phyloP scores from a whole-genome alignment of 2,888 invertebrate genomes.

The Sesamia inferens region DNA sequence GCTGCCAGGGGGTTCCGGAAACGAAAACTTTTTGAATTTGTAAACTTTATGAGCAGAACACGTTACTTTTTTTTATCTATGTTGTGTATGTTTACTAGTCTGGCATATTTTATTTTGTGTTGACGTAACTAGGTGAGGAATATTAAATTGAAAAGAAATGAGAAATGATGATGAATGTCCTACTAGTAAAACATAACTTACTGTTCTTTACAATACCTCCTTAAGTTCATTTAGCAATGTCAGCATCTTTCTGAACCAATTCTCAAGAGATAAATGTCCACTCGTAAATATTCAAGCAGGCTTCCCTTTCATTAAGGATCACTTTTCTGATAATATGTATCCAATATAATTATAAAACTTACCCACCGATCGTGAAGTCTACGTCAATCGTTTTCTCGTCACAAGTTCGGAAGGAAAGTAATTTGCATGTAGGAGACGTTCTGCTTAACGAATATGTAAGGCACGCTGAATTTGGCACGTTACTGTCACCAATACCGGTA shows the following conservation, averaged over 20 bases:
- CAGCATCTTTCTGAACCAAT: slow-evolving; percentile 10
- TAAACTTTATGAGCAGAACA: slow-evolving; percentile 12
- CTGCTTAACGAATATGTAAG: slow-evolving; percentile 42
- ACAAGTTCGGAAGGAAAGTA: slow-evolving; percentile 17
- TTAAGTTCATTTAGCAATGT: not conserved
- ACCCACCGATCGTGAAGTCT: not conserved
- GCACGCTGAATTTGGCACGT: slow-evolving; percentile 27
- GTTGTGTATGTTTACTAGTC: not conserved
- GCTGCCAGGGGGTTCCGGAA: slow-evolving; percentile 5
- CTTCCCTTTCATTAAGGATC: not conserved
- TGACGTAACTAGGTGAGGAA: not conserved
- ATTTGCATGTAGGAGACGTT: slow-evolving; percentile 55
- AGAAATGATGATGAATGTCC: not conserved
- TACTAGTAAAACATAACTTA: not conserved
- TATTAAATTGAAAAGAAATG: not conserved
- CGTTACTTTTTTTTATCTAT: not conserved
- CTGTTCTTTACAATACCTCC: not conserved
- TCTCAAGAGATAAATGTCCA: slow-evolving; percentile 1
- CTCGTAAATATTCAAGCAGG: too few relatives aligned
- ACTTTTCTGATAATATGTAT: not conserved
- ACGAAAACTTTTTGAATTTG: slow-evolving; percentile 34
- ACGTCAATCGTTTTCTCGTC: slow-evolving; percentile 1
- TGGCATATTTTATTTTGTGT: slow-evolving; percentile 7
- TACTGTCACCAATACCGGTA: slow-evolving; percentile 21
- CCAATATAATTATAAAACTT: not conserved